These are phyloP conservation scores for Phoxinus phoxinus DNA, from an alignment of 2,113 vertebrate species.

Conservation along the genomic window DNA sequence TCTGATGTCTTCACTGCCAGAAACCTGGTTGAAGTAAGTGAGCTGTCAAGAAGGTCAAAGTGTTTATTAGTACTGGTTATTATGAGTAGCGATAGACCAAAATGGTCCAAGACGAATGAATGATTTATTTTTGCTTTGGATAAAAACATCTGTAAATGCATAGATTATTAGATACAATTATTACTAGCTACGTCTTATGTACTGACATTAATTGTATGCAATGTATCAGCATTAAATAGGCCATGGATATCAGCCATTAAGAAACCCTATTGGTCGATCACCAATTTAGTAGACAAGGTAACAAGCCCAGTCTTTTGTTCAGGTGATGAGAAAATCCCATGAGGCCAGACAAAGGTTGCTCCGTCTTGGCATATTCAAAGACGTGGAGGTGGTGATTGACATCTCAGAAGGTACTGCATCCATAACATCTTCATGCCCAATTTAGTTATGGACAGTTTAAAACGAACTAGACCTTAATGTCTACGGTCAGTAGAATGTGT, in stretches of 20 bases:
- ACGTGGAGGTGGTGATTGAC: conserved; percentile 95
- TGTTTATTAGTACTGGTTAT: background rate
- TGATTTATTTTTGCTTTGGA: background rate
- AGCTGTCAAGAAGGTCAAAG: background rate
- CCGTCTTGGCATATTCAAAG: conserved; percentile 89
- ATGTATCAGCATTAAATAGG: background rate
- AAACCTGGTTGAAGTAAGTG: conserved; percentile 92
- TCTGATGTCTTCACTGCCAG: conserved; percentile 90
- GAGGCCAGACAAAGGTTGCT: conserved; percentile 90
- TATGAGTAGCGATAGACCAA: background rate
- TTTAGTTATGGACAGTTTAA: background rate
- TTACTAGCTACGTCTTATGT: background rate
- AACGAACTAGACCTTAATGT: too few species aligned
- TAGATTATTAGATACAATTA: background rate
- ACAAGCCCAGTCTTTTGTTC: background rate
- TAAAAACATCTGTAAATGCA: background rate
- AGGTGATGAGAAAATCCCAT: conserved; percentile 94
- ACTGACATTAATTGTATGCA: background rate
- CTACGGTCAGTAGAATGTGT: background rate
- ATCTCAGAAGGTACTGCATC: conserved; percentile 83
- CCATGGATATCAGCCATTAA: background rate
- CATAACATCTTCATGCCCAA: background rate
- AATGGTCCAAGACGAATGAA: background rate
- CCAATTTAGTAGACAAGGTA: background rate
- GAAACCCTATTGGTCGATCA: background rate